These are phyloP conservation scores for Chromoteleia sp. DNA, from an alignment of 2,888 invertebrate genomes.

Conservation along the genomic window DNA sequence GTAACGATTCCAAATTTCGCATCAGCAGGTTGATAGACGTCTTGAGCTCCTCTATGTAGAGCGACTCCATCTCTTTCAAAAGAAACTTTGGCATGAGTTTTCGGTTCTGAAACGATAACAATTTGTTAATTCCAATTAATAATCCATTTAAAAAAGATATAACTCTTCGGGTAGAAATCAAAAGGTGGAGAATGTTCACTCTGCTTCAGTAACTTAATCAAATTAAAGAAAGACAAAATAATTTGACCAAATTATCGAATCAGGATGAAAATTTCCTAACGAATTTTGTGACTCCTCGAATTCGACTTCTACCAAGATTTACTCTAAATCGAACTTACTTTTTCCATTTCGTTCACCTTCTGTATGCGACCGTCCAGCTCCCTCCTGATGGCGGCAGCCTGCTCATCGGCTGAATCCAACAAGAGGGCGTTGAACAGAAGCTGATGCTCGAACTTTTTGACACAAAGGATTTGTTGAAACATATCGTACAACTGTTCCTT, in stretches of 20 bases:
- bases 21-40: slow-evolving; percentile 99
- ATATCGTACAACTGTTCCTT: slow-evolving; percentile 99
- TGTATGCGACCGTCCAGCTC: slow-evolving; percentile 99
- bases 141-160: no score
- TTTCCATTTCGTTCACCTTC: slow-evolving; percentile 98
- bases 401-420: slow-evolving; percentile 99
- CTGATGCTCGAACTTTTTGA: slow-evolving; percentile 99
- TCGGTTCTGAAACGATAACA: slow-evolving; percentile 89
- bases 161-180: neutral
- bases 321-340: slow-evolving; percentile 86
- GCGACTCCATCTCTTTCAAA: slow-evolving; percentile 99
- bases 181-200: no score
- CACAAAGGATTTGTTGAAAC: slow-evolving; percentile 99
- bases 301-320: neutral
- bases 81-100: slow-evolving; percentile 99
- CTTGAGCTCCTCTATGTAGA: slow-evolving; percentile 99
- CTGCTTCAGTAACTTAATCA: no score
- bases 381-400: slow-evolving; percentile 99
- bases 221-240: no score
- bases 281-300: neutral
- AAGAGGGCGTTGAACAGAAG: slow-evolving; percentile 98
- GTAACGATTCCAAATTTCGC: slow-evolving; percentile 99
- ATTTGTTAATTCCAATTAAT: slow-evolving; percentile 6
- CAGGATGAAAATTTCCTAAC: no score
- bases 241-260: no score